Conservation (phyloP, 1,140 invertebrate species). For the Diorhabda elongata region DNA sequence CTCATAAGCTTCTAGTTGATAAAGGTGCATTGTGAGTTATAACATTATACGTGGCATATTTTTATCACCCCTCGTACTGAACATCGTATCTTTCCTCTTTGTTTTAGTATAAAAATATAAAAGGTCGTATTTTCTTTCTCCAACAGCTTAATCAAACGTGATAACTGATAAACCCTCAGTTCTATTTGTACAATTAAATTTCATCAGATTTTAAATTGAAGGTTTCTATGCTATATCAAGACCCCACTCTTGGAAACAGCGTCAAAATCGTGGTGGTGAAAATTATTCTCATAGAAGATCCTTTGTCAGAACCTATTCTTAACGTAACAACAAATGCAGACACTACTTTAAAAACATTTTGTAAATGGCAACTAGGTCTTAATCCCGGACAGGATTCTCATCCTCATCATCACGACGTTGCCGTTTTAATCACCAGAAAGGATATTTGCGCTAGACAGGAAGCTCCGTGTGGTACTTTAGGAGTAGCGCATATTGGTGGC, state of each 20-base stretch:
- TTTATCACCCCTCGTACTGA: too few relatives aligned
- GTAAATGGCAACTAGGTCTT: conserved; percentile 76
- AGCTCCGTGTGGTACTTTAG: conserved; percentile 75
- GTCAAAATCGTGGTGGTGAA: conserved; percentile 84
- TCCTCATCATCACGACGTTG: conserved; percentile 90
- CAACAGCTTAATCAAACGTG: background rate
- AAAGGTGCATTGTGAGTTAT: too few relatives aligned
- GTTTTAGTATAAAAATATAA: too few relatives aligned
- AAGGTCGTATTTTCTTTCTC: too few relatives aligned
- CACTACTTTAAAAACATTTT: conserved; percentile 77
- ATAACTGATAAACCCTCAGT: too few relatives aligned
- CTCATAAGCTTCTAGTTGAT: too few relatives aligned
- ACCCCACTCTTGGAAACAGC: conserved; percentile 84
- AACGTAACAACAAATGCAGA: conserved; percentile 78
- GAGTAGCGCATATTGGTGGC: conserved; percentile 82
- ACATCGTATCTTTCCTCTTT: too few relatives aligned
- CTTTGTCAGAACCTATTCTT: conserved; percentile 63
- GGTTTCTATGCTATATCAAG: conserved; percentile 79
- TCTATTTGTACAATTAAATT: too few relatives aligned
- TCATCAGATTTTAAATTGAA: too few relatives aligned
- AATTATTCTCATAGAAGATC: conserved; percentile 72
- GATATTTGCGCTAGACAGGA: conserved; percentile 80
- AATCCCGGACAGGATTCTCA: conserved; percentile 75
- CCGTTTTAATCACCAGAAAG: conserved; percentile 82
- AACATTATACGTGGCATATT: too few relatives aligned